Percentiles rank a stretch among this genome's conserved stretches.
These are phyloP conservation scores for Chorisops tibialis DNA, from an alignment of 2,888 invertebrate species.

Conservation along the genomic window DNA sequence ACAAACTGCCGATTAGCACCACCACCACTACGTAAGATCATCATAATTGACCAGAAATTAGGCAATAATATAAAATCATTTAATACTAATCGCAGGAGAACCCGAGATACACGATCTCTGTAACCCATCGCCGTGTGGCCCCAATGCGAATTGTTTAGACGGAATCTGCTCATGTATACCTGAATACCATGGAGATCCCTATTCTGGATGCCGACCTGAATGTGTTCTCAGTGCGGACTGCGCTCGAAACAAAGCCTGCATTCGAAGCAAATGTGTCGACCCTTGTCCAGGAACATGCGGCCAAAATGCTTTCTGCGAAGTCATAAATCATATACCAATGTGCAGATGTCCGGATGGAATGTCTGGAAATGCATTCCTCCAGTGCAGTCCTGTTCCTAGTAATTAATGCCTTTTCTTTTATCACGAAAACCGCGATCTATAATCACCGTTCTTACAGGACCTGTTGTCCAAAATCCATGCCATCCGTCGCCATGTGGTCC, in stretches of 20 bases:
- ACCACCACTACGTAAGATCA: slow-evolving; percentile 35
- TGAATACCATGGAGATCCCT: slow-evolving; percentile 75
- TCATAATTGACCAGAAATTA: slow-evolving; percentile 22
- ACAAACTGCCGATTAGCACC: slow-evolving; percentile 50
- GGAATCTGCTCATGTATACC: slow-evolving; percentile 69
- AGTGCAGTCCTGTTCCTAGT: slow-evolving; percentile 56
- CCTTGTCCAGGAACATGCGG: slow-evolving; percentile 77
- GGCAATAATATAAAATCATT: slow-evolving; percentile 32
- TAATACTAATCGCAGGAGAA: slow-evolving; percentile 42
- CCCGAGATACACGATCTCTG: slow-evolving; percentile 58
- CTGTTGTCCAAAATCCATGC: slow-evolving; percentile 60
- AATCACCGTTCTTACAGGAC: slow-evolving; percentile 38
- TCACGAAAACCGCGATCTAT: neutral
- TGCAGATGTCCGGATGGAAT: slow-evolving; percentile 66
- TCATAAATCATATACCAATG: slow-evolving; percentile 72
- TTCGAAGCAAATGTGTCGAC: slow-evolving; percentile 67
- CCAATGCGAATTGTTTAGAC: slow-evolving; percentile 62
- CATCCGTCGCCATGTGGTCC: slow-evolving; percentile 73
- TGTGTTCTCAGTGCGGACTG: slow-evolving; percentile 73
- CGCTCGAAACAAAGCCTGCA: slow-evolving; percentile 63
- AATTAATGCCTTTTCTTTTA: slow-evolving; percentile 20
- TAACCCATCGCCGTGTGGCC: slow-evolving; percentile 66
- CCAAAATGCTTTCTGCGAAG: slow-evolving; percentile 67
- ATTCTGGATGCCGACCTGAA: slow-evolving; percentile 72
- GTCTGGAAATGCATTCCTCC: slow-evolving; percentile 68